phyloP scores from a whole-genome alignment of 1,140 invertebrate genomes.

The Drosophila dunni region DNA sequence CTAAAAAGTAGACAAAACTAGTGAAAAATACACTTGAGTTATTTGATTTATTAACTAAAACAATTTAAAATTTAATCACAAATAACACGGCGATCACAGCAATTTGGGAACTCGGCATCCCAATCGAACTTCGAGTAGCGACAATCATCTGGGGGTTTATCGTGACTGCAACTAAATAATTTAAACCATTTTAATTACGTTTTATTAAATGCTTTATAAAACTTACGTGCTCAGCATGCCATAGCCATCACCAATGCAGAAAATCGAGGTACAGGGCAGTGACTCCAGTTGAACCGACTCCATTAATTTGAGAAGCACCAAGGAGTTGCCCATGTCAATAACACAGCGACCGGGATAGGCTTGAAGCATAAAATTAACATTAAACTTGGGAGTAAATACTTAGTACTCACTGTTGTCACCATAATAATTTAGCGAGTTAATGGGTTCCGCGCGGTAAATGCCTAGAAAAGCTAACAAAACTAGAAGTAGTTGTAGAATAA shows the following conservation, averaged over 20 bases:
- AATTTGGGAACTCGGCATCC: conserved; percentile 36
- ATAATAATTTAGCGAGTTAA: conserved; percentile 43
- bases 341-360: conserved; percentile 57
- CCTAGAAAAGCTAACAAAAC: neutral
- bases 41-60: neutral
- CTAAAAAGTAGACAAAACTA: too few species aligned
- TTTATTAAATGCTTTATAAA: neutral
- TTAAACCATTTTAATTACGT: neutral
- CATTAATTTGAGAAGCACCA: conserved; percentile 28
- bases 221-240: conserved; percentile 53
- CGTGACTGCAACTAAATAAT: conserved; percentile 37
- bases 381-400: neutral
- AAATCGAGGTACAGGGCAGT: conserved; percentile 42
- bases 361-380: neutral
- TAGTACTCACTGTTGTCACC: conserved; percentile 35
- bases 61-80: conserved; percentile 39
- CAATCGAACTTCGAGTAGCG: conserved; percentile 30
- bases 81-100: conserved; percentile 46
- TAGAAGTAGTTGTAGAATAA: neutral
- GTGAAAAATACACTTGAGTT: neutral
- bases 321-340: conserved; percentile 39
- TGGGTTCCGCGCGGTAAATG: neutral
- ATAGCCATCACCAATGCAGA: conserved; percentile 56
- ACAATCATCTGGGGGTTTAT: conserved; percentile 31
- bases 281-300: conserved; percentile 19